These are phyloP conservation scores for Ameiurus melas DNA, from an alignment of 2,113 vertebrate genomes.

Conservation along the genomic window DNA sequence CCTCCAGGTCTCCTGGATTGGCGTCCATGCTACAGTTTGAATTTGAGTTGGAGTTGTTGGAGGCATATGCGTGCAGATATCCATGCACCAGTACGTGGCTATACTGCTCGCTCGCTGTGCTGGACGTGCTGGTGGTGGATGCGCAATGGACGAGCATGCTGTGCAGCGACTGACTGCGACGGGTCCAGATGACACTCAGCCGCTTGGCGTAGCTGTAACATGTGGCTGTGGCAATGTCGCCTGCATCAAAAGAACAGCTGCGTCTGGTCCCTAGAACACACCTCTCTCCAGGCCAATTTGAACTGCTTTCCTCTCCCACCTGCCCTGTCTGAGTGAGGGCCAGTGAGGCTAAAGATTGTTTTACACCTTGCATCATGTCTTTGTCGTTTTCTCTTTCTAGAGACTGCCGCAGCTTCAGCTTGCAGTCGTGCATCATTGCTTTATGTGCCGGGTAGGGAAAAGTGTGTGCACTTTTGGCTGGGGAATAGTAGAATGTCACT, in stretches of 20 bases:
- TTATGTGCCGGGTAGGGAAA: slow-evolving; percentile 62
- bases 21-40: slow-evolving; percentile 50
- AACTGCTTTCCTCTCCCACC: slow-evolving; percentile 18
- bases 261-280: slow-evolving; percentile 67
- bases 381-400: slow-evolving; percentile 27
- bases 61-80: slow-evolving; percentile 69
- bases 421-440: slow-evolving; percentile 65
- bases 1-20: slow-evolving; percentile 78
- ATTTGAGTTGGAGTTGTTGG: slow-evolving; percentile 71
- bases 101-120: slow-evolving; percentile 63
- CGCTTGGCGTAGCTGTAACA: slow-evolving; percentile 83
- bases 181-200: slow-evolving; percentile 84
- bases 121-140: slow-evolving; percentile 67
- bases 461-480: slow-evolving; percentile 62
- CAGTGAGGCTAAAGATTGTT: not conserved
- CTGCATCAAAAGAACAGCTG: slow-evolving; percentile 86
- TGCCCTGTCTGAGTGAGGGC: slow-evolving; percentile 23
- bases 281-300: slow-evolving; percentile 18
- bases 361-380: not conserved
- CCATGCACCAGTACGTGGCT: slow-evolving; percentile 60
- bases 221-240: slow-evolving; percentile 65
- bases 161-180: slow-evolving; percentile 86
- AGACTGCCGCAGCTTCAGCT: slow-evolving; percentile 43
- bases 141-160: slow-evolving; percentile 81
- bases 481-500: slow-evolving; percentile 69